Percentiles rank a stretch among this genome's conserved stretches.
These are phyloP conservation scores for Drusus annulatus DNA, from an alignment of 1,140 invertebrate genomes.

Conservation along the genomic window DNA sequence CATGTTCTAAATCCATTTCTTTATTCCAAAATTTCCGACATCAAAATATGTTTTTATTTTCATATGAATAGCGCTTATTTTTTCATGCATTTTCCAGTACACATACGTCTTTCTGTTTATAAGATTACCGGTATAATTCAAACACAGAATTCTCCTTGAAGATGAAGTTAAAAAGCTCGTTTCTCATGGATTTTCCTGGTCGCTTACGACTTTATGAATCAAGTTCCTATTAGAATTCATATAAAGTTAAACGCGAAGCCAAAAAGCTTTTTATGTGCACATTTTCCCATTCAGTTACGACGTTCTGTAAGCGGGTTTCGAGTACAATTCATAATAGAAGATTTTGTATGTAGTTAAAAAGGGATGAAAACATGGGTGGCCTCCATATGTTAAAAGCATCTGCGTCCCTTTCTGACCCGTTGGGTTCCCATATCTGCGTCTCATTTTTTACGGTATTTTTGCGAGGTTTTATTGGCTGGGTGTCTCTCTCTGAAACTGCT, in stretches of 20 bases:
- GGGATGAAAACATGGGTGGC: slow-evolving; percentile 4
- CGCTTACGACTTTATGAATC: no score
- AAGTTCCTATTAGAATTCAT: no score
- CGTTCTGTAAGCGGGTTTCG: no score
- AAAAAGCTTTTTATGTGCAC: no score
- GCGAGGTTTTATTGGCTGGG: background rate
- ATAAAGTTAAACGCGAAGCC: no score
- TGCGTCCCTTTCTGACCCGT: background rate
- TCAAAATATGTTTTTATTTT: background rate
- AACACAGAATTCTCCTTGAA: no score
- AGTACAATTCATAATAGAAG: background rate
- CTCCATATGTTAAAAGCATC: slow-evolving; percentile 8
- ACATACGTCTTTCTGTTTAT: background rate
- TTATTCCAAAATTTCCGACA: background rate
- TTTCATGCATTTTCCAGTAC: background rate
- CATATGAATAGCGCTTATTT: background rate
- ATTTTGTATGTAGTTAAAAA: slow-evolving; percentile 3
- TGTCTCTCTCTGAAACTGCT: background rate
- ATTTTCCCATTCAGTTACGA: no score
- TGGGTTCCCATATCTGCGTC: background rate
- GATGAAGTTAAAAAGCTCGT: no score
- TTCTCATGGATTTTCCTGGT: no score
- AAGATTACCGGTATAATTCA: background rate
- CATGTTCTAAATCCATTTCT: background rate
- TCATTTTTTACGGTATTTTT: slow-evolving; percentile 16